Percentiles rank a stretch among this genome's conserved stretches.
These are phyloP conservation scores for Drosophila pseudoananassae DNA, from an alignment of 1,140 invertebrate genomes.

Conservation along the genomic window DNA sequence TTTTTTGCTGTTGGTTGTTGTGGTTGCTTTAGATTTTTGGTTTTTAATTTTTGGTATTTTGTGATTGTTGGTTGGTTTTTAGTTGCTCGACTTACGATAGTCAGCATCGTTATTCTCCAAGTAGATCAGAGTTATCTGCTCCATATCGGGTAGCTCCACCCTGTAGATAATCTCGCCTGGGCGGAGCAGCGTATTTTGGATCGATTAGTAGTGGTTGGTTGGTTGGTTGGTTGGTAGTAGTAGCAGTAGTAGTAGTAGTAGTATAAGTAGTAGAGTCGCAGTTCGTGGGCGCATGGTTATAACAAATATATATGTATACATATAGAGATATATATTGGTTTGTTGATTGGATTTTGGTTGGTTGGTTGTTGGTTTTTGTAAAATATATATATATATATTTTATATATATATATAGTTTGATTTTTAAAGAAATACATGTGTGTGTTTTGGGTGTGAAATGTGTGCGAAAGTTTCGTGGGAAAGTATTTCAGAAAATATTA, in stretches of 20 bases:
- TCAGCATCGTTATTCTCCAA: slow-evolving; percentile 91
- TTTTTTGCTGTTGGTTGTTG: slow-evolving; percentile 52
- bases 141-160: slow-evolving; percentile 94
- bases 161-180: slow-evolving; percentile 94
- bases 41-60: slow-evolving; percentile 34
- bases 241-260: slow-evolving; percentile 47
- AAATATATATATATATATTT: background rate
- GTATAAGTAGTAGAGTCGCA: slow-evolving; percentile 43
- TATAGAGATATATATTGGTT: slow-evolving; percentile 53
- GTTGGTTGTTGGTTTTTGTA: slow-evolving; percentile 13
- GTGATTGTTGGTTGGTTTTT: slow-evolving; percentile 69
- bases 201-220: slow-evolving; percentile 61
- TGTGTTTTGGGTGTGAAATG: background rate
- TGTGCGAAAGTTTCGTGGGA: background rate
- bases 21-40: slow-evolving; percentile 47
- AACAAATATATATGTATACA: slow-evolving; percentile 61
- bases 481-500: background rate
- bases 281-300: slow-evolving; percentile 66
- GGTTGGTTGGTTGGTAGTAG: slow-evolving; percentile 41
- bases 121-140: slow-evolving; percentile 95
- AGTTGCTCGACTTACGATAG: slow-evolving; percentile 88
- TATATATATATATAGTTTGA: too few relatives aligned
- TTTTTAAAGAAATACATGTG: background rate
- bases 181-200: slow-evolving; percentile 36
- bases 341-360: slow-evolving; percentile 8